Base-by-base conservation (phyloP, 2,797 vertebrate species). In the Enoplosus armatus region DNA sequence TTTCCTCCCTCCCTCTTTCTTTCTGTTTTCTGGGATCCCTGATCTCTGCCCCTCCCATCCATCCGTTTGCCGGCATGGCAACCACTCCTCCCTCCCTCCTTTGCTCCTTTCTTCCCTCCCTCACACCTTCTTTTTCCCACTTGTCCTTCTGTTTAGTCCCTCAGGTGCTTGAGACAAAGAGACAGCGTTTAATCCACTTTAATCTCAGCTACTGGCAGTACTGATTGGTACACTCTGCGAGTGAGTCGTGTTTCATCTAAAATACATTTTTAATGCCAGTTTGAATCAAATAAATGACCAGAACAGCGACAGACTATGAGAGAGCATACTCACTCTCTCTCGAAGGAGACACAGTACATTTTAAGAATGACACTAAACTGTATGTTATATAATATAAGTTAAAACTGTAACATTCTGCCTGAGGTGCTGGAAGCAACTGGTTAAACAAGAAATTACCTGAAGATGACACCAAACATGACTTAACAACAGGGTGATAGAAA, bases 61-160 rank as follows among this genome's bases (percentile, higher is more conserved):
- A 66, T 85, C 87, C 69, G 22, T 86, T 82, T 71, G 85, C 82
- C 85, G 90, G 90, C 94, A 88, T 72, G 84, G 91, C 93, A 95
- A 83, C 94, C 86, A 91, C 89, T 84, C 85, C 92, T 94, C 92
- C 95, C 93, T 92, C 91, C 89, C 90, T 75, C 66, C 61, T 45
- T 83, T 9, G 12, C 64, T 80, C 65, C 69, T 79, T 75, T 72
- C 56, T 59, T 56, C 48, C 67, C 71, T 79, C 55, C 55, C 53
- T 75, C 12, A 54, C 80, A 84, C 80, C 53, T 79, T 72, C 51
- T 62, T 60, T 61, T 27, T 2, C 10, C 48, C 53, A 29, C 39
- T 20, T 53, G 7, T 31, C 33, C 56, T 54, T 69, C 29, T 60
- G 61, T 83, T 85, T 88, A 39, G 81, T 87, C 24, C 82, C 87